phyloP scores from a whole-genome alignment of 2,113 vertebrate genomes.

The Passer domesticus region DNA sequence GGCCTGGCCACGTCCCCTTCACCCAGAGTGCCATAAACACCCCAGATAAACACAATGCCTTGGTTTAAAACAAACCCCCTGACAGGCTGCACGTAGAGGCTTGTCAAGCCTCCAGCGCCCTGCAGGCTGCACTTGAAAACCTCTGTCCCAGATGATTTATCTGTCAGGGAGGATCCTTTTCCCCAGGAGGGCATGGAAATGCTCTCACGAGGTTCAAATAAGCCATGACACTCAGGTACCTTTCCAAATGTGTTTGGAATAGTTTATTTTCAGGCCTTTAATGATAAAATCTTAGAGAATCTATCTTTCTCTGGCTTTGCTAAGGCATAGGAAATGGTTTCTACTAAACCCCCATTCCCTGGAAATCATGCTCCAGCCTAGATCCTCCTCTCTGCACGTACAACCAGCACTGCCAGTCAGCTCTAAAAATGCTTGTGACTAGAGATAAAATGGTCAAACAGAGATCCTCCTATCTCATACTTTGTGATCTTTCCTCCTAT shows the following conservation, averaged over 20 bases:
- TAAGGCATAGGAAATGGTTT: background rate
- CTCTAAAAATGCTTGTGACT: background rate
- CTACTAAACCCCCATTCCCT: background rate
- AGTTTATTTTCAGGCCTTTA: background rate
- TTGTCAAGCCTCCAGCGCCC: background rate
- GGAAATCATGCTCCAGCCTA: background rate
- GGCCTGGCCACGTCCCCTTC: background rate
- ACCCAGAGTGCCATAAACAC: background rate
- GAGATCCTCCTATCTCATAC: background rate
- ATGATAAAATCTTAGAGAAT: background rate
- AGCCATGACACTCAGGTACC: background rate
- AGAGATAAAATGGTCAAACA: background rate
- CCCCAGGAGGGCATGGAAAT: background rate
- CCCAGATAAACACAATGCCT: background rate
- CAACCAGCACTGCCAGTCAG: background rate
- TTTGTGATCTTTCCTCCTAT: background rate
- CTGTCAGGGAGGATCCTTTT: background rate
- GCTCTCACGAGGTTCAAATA: background rate
- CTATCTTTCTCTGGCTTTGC: background rate
- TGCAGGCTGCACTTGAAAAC: background rate
- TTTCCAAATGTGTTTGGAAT: background rate
- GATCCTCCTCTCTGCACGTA: accelerated
- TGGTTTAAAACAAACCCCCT: background rate
- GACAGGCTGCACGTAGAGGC: background rate
- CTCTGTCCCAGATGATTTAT: background rate